A percentile compares a stretch with the other conserved stretches of the same genome.
Conservation (phyloP, 2,888 invertebrate species). For the Tuta absoluta region DNA sequence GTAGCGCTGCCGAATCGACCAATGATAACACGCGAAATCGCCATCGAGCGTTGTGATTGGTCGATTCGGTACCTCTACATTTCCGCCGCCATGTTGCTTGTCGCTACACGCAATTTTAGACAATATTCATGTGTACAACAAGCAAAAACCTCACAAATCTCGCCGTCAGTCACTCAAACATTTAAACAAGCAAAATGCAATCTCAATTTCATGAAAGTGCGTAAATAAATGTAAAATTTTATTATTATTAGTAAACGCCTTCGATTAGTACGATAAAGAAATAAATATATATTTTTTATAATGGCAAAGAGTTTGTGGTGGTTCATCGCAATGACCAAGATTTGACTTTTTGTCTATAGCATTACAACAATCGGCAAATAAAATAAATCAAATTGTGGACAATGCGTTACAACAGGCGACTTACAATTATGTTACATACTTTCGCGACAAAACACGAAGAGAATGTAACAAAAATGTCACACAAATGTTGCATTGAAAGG, state of each 20-base stretch:
- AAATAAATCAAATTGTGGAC: neutral
- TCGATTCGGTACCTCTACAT: no score
- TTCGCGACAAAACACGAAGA: neutral
- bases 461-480: slow-evolving; percentile 2
- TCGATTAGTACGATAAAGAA: slow-evolving; percentile 4
- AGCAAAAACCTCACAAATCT: slow-evolving; percentile 10
- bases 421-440: neutral
- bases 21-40: neutral
- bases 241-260: neutral
- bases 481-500: slow-evolving; percentile 1
- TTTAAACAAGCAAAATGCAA: neutral
- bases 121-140: slow-evolving; percentile 22
- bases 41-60: no score
- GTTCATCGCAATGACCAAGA: neutral
- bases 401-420: neutral
- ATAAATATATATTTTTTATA: slow-evolving; percentile 2
- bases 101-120: slow-evolving; percentile 21
- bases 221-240: slow-evolving; percentile 1
- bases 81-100: slow-evolving; percentile 14
- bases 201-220: slow-evolving; percentile 3
- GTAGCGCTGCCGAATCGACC: neutral
- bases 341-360: neutral
- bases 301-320: slow-evolving; percentile 7
- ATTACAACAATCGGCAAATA: slow-evolving; percentile 7
- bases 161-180: neutral